Evolutionary conservation across 2,113 vertebrate genomes (phyloP).

Genomic region (Probosciger aterrimus): DNA sequence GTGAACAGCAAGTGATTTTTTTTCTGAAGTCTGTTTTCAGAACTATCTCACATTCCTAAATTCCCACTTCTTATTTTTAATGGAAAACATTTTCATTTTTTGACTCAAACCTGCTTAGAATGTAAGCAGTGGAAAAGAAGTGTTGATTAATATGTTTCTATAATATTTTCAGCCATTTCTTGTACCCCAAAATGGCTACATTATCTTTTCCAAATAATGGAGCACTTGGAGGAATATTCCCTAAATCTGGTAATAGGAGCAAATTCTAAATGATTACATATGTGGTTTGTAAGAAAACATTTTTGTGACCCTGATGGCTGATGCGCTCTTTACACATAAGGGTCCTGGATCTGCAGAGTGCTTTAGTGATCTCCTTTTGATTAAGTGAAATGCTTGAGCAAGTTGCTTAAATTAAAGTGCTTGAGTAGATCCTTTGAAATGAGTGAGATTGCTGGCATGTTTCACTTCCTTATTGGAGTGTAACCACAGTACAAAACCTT

Average conservation of each 20-base stretch:
- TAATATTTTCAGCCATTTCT: background rate
- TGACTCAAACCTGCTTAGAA: background rate
- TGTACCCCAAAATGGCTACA: background rate
- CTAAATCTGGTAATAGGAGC: background rate
- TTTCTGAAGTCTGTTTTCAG: slow-evolving; percentile 50
- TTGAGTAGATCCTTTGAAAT: slow-evolving; percentile 13
- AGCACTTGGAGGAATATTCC: background rate
- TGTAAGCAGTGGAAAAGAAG: background rate
- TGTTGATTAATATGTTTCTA: background rate
- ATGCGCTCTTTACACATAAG: background rate
- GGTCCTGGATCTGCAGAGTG: background rate
- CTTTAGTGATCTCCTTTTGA: background rate
- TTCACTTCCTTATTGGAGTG: background rate
- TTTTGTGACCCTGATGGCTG: background rate
- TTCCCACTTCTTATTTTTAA: slow-evolving; percentile 23
- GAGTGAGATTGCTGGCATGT: background rate
- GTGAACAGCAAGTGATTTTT: slow-evolving; percentile 46
- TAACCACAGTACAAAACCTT: background rate
- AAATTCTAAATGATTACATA: background rate
- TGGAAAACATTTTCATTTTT: slow-evolving; percentile 18
- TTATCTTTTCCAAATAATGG: background rate
- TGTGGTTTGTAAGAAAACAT: background rate
- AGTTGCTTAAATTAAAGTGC: background rate
- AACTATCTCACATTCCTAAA: slow-evolving; percentile 13
- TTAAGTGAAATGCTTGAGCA: background rate